These are phyloP conservation scores for Hyperoplus immaculatus DNA, from an alignment of 2,797 vertebrate genomes.

Conservation along the genomic window DNA sequence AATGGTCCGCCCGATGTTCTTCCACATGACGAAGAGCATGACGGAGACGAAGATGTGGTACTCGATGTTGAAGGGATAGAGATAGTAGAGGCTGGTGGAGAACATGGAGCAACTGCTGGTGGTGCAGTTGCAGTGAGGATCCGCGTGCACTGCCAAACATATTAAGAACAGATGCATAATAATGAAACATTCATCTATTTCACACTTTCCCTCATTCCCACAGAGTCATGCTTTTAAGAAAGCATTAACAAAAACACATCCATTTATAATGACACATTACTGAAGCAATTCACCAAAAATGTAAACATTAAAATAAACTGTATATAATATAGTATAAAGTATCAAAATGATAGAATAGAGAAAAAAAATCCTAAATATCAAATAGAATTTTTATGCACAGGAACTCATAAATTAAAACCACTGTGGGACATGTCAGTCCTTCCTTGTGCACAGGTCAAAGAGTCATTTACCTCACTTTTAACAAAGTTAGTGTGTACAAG, in stretches of 20 bases:
- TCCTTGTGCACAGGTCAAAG: background rate
- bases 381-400: background rate
- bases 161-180: conserved; percentile 36
- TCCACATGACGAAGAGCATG: conserved; percentile 97
- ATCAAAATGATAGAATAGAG: background rate
- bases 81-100: conserved; percentile 92
- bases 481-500: background rate
- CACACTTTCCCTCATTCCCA: background rate
- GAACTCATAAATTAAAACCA: no score
- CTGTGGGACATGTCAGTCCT: no score
- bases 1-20: conserved; percentile 93
- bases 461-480: background rate
- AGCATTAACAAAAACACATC: background rate
- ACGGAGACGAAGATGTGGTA: conserved; percentile 98
- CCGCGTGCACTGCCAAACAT: conserved; percentile 84
- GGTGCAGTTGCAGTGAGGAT: conserved; percentile 92
- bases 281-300: background rate
- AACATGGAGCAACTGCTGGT: conserved; percentile 90
- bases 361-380: background rate
- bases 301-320: background rate
- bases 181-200: background rate
- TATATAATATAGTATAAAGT: no score
- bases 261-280: background rate
- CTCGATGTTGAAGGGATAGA: conserved; percentile 97
- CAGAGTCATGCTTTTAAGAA: background rate